phyloP scores from a whole-genome alignment of 2,113 vertebrate genomes.

The Sylvietta virens region DNA sequence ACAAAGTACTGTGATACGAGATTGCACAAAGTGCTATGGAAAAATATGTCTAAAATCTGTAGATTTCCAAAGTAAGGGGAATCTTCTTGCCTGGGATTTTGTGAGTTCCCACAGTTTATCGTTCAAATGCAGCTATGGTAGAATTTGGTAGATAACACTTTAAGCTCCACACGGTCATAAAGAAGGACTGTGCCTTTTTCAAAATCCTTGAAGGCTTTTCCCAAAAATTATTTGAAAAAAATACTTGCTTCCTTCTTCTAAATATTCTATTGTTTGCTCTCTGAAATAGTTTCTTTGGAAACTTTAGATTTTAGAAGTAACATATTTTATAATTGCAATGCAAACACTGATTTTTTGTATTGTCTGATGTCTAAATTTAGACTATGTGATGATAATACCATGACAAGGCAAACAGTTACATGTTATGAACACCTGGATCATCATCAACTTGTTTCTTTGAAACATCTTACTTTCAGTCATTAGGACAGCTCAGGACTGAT shows the following conservation, averaged over 20 bases:
- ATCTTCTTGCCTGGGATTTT: neutral
- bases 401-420: neutral
- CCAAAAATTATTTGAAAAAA: slow-evolving; percentile 12
- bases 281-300: neutral
- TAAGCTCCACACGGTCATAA: neutral
- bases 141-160: neutral
- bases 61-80: neutral
- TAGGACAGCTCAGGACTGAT: neutral
- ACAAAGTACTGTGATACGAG: neutral
- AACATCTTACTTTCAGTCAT: neutral
- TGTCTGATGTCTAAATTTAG: neutral
- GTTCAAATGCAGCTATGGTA: neutral
- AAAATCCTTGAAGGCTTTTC: neutral
- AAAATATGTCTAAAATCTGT: neutral
- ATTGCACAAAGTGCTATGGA: neutral
- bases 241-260: slow-evolving; percentile 32
- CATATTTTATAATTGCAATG: neutral
- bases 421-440: neutral
- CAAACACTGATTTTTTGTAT: neutral
- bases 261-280: slow-evolving; percentile 7
- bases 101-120: neutral
- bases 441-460: neutral
- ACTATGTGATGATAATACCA: neutral
- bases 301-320: neutral
- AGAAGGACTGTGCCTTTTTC: neutral